Percentiles rank a stretch among this genome's conserved stretches.
phyloP scores from a whole-genome alignment of 2,888 invertebrate species.

The Drosophila kambysellisi region DNA sequence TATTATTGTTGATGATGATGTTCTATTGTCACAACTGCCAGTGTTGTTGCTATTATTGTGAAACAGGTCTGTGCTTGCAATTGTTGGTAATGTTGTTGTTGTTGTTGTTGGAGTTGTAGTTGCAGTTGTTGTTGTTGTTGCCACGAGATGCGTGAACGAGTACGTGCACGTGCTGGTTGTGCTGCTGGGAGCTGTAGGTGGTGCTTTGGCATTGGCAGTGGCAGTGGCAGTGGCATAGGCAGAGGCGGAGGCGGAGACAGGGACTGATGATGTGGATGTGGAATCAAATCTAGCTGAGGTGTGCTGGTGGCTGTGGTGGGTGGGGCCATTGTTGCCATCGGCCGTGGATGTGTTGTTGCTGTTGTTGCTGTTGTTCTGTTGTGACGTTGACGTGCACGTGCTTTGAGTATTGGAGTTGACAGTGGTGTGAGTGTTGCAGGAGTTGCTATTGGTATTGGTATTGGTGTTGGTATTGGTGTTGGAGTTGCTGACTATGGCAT shows the following conservation, averaged over 20 bases:
- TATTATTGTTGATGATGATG: slow-evolving; percentile 28
- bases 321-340: slow-evolving; percentile 37
- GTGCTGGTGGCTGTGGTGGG: slow-evolving; percentile 7
- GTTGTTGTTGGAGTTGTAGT: slow-evolving; percentile 29
- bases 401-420: slow-evolving; percentile 60
- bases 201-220: slow-evolving; percentile 49
- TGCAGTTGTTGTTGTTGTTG: slow-evolving; percentile 48
- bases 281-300: slow-evolving; percentile 15
- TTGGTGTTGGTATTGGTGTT: slow-evolving; percentile 40
- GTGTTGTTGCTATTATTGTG: slow-evolving; percentile 53
- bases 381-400: slow-evolving; percentile 72
- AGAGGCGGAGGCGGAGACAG: slow-evolving; percentile 24
- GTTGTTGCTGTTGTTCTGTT: slow-evolving; percentile 57
- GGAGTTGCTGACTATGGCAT: slow-evolving; percentile 44
- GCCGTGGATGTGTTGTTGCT: slow-evolving; percentile 41
- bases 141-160: slow-evolving; percentile 64
- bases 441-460: slow-evolving; percentile 28
- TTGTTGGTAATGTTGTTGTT: slow-evolving; percentile 39
- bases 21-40: slow-evolving; percentile 35
- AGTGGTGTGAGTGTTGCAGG: slow-evolving; percentile 49
- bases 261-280: slow-evolving; percentile 30
- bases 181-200: slow-evolving; percentile 52
- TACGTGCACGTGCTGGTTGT: slow-evolving; percentile 72
- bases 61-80: slow-evolving; percentile 49
- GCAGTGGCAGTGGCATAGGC: slow-evolving; percentile 27